A percentile compares a stretch with the other conserved stretches of the same genome.
Evolutionary conservation across 2,113 vertebrate genomes (phyloP).

Genomic region (Megaleporinus macrocephalus): DNA sequence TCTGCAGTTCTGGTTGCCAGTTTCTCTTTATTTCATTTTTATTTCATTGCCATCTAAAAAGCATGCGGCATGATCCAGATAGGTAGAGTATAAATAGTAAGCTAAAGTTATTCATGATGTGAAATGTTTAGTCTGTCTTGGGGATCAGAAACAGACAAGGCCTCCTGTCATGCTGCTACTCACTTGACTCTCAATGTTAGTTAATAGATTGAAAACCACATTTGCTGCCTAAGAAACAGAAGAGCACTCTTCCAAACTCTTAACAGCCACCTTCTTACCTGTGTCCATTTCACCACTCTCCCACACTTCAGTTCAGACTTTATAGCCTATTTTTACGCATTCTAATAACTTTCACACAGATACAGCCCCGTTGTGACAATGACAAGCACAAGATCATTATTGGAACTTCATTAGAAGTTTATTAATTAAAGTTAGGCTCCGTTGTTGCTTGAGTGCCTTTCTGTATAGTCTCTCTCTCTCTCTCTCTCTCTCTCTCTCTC

Average conservation of each 20-base stretch:
- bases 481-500: not conserved
- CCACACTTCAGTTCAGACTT: not conserved
- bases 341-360: not conserved
- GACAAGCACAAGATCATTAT: not conserved
- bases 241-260: not conserved
- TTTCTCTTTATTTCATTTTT: not conserved
- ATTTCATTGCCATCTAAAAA: not conserved
- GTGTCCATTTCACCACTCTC: not conserved
- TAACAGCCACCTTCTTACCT: not conserved
- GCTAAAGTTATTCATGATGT: not conserved
- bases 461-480: not conserved
- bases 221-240: not conserved
- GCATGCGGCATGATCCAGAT: not conserved
- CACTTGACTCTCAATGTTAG: not conserved
- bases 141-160: not conserved
- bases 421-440: not conserved
- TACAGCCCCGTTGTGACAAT: not conserved
- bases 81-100: not conserved
- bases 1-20: not conserved
- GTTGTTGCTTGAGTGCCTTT: not conserved
- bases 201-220: not conserved
- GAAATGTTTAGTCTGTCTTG: not conserved
- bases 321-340: not conserved
- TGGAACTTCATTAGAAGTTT: not conserved
- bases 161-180: not conserved